Evolutionary conservation across 2,888 invertebrate species (phyloP), one percentile per base, ranked within the genome.

Genomic region (Phragmatobia fuliginosa): DNA sequence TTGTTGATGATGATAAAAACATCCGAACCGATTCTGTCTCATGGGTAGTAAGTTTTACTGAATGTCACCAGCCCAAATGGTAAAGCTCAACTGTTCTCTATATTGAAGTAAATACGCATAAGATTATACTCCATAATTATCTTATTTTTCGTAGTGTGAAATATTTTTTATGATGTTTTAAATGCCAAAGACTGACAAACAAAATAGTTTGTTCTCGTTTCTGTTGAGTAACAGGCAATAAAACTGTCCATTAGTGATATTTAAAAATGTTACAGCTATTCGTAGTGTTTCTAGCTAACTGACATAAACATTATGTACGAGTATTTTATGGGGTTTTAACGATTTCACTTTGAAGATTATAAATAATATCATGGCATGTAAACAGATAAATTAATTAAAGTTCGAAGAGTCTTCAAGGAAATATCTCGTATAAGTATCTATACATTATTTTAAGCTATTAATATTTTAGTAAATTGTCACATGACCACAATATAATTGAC

Each of bases 211-310:
- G 14, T 14, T 6, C 59, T n/a, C 25, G 11, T 45, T 52, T 64
- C 45, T n/a, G 56, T 71, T 32, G 60, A 75, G 70, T 36, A 36
- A 67, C 25, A 61, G 36, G 28, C 58, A 64, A 62, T 79, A 80
- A 80, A 80, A 73, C 67, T 70, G 67, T 70, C 76, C 76, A 78
- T 78, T 78, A 78, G 38, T 61, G 71, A 71, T 71, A 75, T 80
- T 79, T 68, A 73, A 80, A 71, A 68, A 14, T 62, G 41, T 76
- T 78, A 78, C 71, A 67, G 33, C 78, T 31, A 32, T 49, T 65
- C 67, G 31, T 60, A 62, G 31, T 60, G 69, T 72, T 75, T 71
- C 70, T 60, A 61, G 62, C 59, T 69, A 67, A 68, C 76, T 45
- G 73, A 67, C 75, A 68, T 72, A 66, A 69, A 80, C 71, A 80